phyloP scores from a whole-genome alignment of 2,888 invertebrate species.

The Cataglyphis rosenhaueri region DNA sequence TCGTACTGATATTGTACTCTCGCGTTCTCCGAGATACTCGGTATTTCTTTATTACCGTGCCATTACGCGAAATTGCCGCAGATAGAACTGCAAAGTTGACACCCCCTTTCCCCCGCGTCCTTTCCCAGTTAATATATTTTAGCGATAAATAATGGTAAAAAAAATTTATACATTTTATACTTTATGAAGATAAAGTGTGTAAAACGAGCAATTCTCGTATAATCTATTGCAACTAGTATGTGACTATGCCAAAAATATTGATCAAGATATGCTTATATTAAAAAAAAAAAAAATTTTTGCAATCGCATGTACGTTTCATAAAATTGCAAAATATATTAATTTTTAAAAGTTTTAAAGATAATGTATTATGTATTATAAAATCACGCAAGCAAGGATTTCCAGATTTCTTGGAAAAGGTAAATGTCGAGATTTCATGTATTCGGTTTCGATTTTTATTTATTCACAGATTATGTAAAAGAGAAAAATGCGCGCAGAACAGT shows the following conservation, averaged over 20 bases:
- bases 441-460: not conserved
- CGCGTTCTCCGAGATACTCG: not conserved
- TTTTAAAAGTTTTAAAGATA: not conserved
- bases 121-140: not conserved
- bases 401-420: not conserved
- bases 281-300: no score
- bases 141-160: not conserved
- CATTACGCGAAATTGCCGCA: slow-evolving; percentile 8
- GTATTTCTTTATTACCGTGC: slow-evolving; percentile 30
- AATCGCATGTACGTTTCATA: no score
- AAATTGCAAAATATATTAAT: no score
- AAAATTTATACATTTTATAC: not conserved
- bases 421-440: not conserved
- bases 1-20: not conserved
- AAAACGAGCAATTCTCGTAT: not conserved
- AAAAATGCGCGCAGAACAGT: not conserved
- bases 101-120: not conserved
- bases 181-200: not conserved
- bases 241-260: not conserved
- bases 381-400: not conserved
- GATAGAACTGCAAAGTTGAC: not conserved
- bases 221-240: not conserved
- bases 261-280: not conserved
- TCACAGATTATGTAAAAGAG: not conserved
- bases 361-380: not conserved